Conservation (phyloP, 2,113 vertebrate species). For the Kryptolebias marmoratus region DNA sequence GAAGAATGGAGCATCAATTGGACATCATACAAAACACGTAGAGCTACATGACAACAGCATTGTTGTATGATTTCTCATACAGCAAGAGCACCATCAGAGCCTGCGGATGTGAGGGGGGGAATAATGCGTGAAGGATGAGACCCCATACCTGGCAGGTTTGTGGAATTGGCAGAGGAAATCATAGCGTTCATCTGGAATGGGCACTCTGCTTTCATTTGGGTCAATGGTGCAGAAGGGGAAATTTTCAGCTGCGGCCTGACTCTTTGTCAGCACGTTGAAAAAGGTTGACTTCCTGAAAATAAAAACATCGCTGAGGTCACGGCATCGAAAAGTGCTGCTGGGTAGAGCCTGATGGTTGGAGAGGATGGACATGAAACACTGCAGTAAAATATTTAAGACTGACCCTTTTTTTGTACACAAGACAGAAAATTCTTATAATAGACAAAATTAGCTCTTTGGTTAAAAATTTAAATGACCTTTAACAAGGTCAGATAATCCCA, state of each 20-base stretch:
- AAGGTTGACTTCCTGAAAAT: constrained; percentile 93
- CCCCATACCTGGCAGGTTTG: constrained; percentile 91
- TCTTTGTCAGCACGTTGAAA: constrained; percentile 95
- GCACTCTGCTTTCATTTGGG: constrained; percentile 95
- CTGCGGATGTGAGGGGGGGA: constrained; percentile 66
- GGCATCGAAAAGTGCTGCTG: constrained; percentile 43
- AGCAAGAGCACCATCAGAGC: constrained; percentile 31
- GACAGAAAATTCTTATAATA: constrained; percentile 35
- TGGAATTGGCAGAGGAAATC: constrained; percentile 92
- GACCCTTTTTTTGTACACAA: background rate
- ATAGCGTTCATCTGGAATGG: constrained; percentile 92
- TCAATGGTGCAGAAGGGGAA: constrained; percentile 97
- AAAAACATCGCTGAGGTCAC: constrained; percentile 72
- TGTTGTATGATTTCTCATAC: constrained; percentile 52
- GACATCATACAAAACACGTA: constrained; percentile 26
- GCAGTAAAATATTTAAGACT: constrained; percentile 42
- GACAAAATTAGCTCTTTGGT: constrained; percentile 40
- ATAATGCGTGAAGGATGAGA: constrained; percentile 68
- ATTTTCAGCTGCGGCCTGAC: constrained; percentile 90
- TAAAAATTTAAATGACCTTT: constrained; percentile 52
- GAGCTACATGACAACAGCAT: constrained; percentile 45
- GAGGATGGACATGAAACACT: constrained; percentile 41
- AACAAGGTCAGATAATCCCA: constrained; percentile 73
- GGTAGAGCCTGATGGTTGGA: constrained; percentile 26
- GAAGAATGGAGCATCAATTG: constrained; percentile 45